Conservation (phyloP, 2,113 vertebrate species). For the Hemiprocne comata region DNA sequence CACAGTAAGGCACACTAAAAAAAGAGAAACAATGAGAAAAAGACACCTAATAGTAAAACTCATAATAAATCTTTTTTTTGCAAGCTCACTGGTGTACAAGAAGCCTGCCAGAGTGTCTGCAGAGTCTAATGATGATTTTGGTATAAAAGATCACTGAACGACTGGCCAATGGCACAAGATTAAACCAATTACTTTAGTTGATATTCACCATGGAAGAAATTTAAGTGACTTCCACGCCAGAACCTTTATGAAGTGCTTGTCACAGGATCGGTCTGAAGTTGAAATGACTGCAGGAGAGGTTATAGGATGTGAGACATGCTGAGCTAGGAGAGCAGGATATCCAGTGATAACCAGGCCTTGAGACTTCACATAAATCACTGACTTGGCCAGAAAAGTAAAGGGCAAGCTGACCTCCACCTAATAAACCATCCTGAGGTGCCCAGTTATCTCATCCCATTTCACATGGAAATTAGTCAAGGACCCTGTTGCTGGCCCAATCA, state of each 20-base stretch:
- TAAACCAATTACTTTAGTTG: not conserved
- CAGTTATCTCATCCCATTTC: too few species aligned
- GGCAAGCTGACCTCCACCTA: too few species aligned
- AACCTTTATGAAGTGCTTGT: not conserved
- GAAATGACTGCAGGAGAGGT: not conserved
- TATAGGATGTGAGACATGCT: not conserved
- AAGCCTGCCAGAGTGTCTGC: not conserved
- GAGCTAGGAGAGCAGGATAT: too few species aligned
- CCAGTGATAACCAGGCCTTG: too few species aligned
- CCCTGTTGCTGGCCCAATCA: too few species aligned
- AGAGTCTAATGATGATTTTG: not conserved
- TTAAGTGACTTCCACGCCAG: not conserved
- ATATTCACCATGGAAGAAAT: not conserved
- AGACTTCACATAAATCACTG: too few species aligned
- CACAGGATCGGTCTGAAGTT: not conserved
- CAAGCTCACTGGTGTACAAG: not conserved
- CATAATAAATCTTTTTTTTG: not conserved
- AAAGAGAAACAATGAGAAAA: not conserved
- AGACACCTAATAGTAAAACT: not conserved
- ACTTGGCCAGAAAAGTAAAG: too few species aligned
- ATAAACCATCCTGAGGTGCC: too few species aligned
- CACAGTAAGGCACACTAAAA: not conserved
- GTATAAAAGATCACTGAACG: not conserved
- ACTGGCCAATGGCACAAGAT: not conserved
- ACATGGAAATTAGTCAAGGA: too few species aligned